phyloP scores from a whole-genome alignment of 2,113 vertebrate species.

The Nesoenas mayeri region DNA sequence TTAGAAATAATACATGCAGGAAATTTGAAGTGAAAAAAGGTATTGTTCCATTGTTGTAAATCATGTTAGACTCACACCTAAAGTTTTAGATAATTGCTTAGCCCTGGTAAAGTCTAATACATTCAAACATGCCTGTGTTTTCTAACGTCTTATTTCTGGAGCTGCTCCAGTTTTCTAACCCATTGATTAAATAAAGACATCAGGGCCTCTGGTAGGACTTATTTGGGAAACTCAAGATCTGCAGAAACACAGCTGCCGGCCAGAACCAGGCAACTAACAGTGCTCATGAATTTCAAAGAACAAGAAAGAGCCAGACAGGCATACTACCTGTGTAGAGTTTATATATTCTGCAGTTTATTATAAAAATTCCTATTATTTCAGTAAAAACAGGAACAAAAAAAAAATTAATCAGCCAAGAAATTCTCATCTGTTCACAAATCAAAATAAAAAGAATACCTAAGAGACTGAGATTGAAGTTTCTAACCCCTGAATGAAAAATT shows the following conservation, averaged over 20 bases:
- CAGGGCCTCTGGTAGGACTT: not conserved
- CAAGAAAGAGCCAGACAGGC: not conserved
- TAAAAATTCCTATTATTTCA: not conserved
- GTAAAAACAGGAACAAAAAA: not conserved
- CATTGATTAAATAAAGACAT: constrained; percentile 37
- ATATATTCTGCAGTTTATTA: not conserved
- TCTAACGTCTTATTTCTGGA: constrained; percentile 27
- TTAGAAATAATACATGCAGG: not conserved
- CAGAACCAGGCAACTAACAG: constrained; percentile 13
- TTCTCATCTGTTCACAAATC: not conserved
- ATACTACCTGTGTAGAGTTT: not conserved
- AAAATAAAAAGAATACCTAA: not conserved
- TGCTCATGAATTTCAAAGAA: constrained; percentile 19
- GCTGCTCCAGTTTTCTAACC: not conserved
- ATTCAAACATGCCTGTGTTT: not conserved
- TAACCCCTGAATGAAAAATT: not conserved
- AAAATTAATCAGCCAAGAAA: not conserved
- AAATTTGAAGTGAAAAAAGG: not conserved
- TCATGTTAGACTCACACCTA: not conserved
- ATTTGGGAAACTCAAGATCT: not conserved
- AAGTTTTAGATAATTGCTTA: not conserved
- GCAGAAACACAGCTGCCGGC: constrained; percentile 12
- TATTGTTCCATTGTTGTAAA: not conserved
- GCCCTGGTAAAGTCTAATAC: not conserved
- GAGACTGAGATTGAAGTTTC: not conserved